phyloP scores from a whole-genome alignment of 2,797 vertebrate genomes.

The Myripristis jacobus region DNA sequence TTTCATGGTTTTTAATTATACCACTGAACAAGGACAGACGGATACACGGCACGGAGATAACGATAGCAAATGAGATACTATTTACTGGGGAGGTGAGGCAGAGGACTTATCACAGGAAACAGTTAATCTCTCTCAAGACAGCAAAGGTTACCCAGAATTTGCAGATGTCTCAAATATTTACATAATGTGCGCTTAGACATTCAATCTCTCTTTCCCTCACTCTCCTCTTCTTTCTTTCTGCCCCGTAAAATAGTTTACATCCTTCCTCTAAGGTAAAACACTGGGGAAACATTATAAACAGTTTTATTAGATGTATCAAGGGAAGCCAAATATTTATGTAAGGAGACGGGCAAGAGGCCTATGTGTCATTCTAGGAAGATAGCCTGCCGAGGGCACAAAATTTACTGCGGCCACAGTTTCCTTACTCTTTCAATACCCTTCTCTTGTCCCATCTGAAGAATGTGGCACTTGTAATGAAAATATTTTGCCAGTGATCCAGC shows the following conservation, averaged over 20 bases:
- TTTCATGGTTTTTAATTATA: not conserved
- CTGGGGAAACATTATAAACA: conserved; percentile 78
- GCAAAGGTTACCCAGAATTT: conserved; percentile 76
- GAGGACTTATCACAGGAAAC: conserved; percentile 76
- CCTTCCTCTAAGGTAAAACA: conserved; percentile 80
- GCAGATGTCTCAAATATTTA: conserved; percentile 86
- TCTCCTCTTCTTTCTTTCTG: conserved; percentile 56
- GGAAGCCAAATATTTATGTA: conserved; percentile 84
- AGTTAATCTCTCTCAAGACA: conserved; percentile 70
- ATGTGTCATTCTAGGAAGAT: conserved; percentile 47
- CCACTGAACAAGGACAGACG: not conserved
- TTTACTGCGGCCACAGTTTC: conserved; percentile 38
- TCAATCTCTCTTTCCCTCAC: conserved; percentile 66
- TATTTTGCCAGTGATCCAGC: not conserved
- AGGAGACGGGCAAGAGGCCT: conserved; percentile 50
- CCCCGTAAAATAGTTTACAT: conserved; percentile 68
- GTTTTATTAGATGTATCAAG: conserved; percentile 81
- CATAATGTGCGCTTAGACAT: conserved; percentile 76
- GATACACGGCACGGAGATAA: conserved; percentile 23
- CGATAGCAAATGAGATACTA: conserved; percentile 24
- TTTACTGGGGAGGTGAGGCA: conserved; percentile 66
- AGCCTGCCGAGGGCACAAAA: conserved; percentile 51
- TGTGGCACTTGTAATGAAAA: conserved; percentile 42
- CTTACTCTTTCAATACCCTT: not conserved
- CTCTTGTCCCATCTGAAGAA: conserved; percentile 45